Evolutionary conservation across 2,797 vertebrate genomes (phyloP), one percentile per base, ranked within the genome.

Genomic region (Amniataba percoides): DNA sequence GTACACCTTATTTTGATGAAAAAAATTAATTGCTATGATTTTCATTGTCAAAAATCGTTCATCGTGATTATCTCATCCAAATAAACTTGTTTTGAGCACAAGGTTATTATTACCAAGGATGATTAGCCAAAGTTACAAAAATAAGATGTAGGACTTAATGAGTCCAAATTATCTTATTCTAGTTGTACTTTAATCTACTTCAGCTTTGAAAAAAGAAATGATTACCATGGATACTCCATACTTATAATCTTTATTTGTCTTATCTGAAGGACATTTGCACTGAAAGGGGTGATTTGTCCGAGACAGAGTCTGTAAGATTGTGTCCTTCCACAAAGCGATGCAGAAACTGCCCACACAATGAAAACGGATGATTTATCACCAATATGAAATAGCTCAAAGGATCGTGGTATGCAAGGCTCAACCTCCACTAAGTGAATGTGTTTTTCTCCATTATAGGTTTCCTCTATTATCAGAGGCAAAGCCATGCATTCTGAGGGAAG

Each of bases 391-490:
- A 19, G 7, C 57, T 71, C 2, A 34, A 70, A 60, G 43, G 39
- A 36, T 43, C 25, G 16, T 5, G 1, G 31, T 73, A 76, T 36
- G 25, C 64, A 81, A 67, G 52, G 40, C 64, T 70, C 40, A 70
- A 46, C 18, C 31, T 61, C 45, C 7, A 14, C 21, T 15, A 39
- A 62, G n/a, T 65, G 14, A 74, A 65, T 51, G 23, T 19, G 21
- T 69, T 59, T 59, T 42, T 0, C 48, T 73, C 45, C n/a, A 39
- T 66, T 53, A 43, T 23, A 53, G 10, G 36, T 52, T 11, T 14
- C 39, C 23, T 61, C 25, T 10, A 72, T 55, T 55, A 19, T 43
- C 51, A 27, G 11, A 3, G 6, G 4, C 15, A 7, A 13, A 36
- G 42, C 8, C 31, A 11, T 18, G 21, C 21, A 49, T 57, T 58